Evolutionary conservation across 2,888 invertebrate genomes (phyloP).

Genomic region (Xanthorhoe designata): DNA sequence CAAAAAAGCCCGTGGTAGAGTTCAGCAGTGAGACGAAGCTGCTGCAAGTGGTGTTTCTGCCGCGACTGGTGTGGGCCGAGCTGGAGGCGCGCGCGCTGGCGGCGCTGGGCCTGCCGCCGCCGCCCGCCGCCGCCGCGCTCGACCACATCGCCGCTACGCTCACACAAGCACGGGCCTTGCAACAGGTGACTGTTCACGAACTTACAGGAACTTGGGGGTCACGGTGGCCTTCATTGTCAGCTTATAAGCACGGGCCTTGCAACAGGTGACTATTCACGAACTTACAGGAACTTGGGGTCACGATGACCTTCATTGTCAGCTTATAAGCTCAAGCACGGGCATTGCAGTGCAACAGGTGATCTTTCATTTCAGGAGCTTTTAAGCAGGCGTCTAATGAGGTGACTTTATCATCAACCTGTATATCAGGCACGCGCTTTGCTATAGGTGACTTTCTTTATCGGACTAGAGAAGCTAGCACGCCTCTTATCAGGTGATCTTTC

Average conservation of each 20-base stretch:
- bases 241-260: slow-evolving; percentile 95
- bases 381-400: too few relatives aligned
- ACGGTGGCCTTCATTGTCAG: too few relatives aligned
- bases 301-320: too few relatives aligned
- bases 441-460: too few relatives aligned
- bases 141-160: slow-evolving; percentile 92
- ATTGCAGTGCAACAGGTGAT: slow-evolving; percentile 95
- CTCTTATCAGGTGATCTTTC: too few relatives aligned
- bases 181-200: slow-evolving; percentile 94
- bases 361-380: too few relatives aligned
- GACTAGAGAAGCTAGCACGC: too few relatives aligned
- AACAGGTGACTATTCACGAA: slow-evolving; percentile 94
- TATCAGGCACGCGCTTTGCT: too few relatives aligned
- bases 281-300: too few relatives aligned
- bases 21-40: slow-evolving; percentile 89
- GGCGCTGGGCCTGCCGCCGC: slow-evolving; percentile 92
- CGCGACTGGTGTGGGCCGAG: slow-evolving; percentile 92
- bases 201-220: too few relatives aligned
- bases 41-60: slow-evolving; percentile 97
- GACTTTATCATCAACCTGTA: too few relatives aligned
- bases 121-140: slow-evolving; percentile 87
- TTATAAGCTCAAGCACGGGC: slow-evolving; percentile 95
- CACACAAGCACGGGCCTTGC: slow-evolving; percentile 93
- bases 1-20: slow-evolving; percentile 91
- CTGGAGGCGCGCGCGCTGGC: slow-evolving; percentile 95